Evolutionary conservation across 2,888 invertebrate species (phyloP), one percentile per base, ranked within the genome.

Genomic region (Campoletis raptor): DNA sequence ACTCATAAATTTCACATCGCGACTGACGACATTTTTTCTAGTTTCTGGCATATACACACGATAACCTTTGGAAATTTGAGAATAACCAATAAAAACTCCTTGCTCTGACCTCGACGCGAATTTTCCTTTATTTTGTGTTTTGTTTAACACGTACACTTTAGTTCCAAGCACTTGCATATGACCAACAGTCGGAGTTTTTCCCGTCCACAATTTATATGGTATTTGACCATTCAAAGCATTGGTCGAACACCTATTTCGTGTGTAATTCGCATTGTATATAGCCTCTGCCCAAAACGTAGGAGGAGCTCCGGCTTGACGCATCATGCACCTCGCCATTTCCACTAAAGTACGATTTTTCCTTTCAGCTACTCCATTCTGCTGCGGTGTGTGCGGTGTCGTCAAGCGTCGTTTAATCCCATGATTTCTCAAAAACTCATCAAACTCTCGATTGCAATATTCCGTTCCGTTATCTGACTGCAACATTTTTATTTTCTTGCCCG

Each of bases 231-330:
- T 79, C 8, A 90, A 81, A 40, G 69, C 77, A 7, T 24, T 79
- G 1, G 76, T 76, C n/a, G 78, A 61, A 89, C 90, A 84, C 30
- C 78, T 72, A 54, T 89, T 91, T 45, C 76, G 72, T 54, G 88
- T 37, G 54, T 88, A 87, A 21, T 80, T 82, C 9, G 89, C 89
- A 21, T 88, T 88, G 40, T 83, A 81, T 9, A 89, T 74, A 24
- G 90, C 89, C 77, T 90, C 89, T 30, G 90, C 89, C 90, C 90
- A 90, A 40, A 90, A 88, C 42, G 30, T 42, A 7, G 83, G 73
- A 2, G 90, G 70, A 10, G 80, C 83, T 36, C 88, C 72, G 10
- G 74, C 74, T 54, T 90, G 83, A 7, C 87, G 57, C 64, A 90
- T 48, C 83, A 87, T 72, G n/a, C 86, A 86, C 30, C 89, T 36